Evolutionary conservation across 2,113 vertebrate species (phyloP).

Genomic region (Epinephelus moara): DNA sequence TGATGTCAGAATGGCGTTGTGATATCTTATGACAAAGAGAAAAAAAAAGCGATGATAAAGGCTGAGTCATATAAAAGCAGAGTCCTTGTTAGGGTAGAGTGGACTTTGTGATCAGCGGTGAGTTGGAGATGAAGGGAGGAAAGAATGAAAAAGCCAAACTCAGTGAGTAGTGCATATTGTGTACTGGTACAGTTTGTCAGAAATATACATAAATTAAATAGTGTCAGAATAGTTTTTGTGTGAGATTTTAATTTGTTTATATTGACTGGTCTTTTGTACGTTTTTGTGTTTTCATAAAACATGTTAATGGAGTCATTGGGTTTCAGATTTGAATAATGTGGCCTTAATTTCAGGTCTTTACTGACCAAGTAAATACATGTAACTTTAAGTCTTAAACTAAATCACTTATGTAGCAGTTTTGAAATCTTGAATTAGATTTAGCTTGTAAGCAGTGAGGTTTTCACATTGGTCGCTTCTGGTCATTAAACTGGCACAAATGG

Average conservation of each 20-base stretch:
- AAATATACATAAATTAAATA: neutral
- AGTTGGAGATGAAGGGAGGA: constrained; percentile 47
- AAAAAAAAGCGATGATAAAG: constrained; percentile 14
- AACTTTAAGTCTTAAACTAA: neutral
- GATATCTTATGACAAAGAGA: constrained; percentile 36
- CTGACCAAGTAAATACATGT: neutral
- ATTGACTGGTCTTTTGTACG: neutral
- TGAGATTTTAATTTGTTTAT: neutral
- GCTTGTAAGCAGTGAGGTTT: neutral
- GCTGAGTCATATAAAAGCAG: constrained; percentile 29
- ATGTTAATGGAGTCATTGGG: neutral
- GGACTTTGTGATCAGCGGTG: constrained; percentile 44
- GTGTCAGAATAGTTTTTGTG: neutral
- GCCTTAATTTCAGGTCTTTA: constrained; percentile 14
- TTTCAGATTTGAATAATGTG: neutral
- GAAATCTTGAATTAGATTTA: neutral
- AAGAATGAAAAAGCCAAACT: constrained; percentile 53
- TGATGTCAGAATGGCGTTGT: constrained; percentile 41
- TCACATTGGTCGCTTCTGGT: neutral
- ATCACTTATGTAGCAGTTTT: neutral
- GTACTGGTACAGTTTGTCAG: constrained; percentile 10
- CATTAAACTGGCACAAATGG: neutral
- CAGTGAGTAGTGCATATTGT: constrained; percentile 66
- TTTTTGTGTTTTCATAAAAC: constrained; percentile 8
- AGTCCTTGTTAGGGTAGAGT: constrained; percentile 41